These are phyloP conservation scores for Drosophila kurseongensis DNA, from an alignment of 1,140 invertebrate species.

Conservation along the genomic window DNA sequence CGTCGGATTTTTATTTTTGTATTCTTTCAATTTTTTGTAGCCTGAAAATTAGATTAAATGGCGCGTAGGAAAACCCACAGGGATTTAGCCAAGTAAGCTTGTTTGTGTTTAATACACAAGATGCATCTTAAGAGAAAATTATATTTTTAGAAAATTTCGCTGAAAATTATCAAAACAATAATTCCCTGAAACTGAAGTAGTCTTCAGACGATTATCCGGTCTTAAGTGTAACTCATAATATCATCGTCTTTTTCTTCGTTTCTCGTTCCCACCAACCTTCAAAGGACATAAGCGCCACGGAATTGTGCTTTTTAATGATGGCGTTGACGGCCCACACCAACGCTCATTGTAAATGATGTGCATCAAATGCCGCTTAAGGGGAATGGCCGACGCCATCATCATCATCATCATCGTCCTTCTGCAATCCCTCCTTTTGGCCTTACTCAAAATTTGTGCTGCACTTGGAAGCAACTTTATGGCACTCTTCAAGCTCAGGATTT, in stretches of 20 bases:
- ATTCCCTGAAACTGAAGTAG: slow-evolving; percentile 7
- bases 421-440: background rate
- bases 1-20: slow-evolving; percentile 10
- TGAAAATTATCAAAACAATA: slow-evolving; percentile 12
- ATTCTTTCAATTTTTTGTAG: slow-evolving; percentile 14
- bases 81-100: background rate
- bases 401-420: slow-evolving; percentile 21
- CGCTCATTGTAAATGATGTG: slow-evolving; percentile 78
- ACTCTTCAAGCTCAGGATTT: slow-evolving; percentile 33
- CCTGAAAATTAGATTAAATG: slow-evolving; percentile 37
- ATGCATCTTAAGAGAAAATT: background rate
- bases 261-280: background rate
- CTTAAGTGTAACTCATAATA: slow-evolving; percentile 27
- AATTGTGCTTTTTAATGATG: slow-evolving; percentile 68
- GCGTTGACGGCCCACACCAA: slow-evolving; percentile 33
- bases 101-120: background rate
- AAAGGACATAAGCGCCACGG: slow-evolving; percentile 25
- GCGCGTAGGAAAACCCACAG: background rate
- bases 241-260: background rate
- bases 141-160: slow-evolving; percentile 7
- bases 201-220: slow-evolving; percentile 32
- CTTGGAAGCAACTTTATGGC: slow-evolving; percentile 35
- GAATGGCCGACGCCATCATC: slow-evolving; percentile 28
- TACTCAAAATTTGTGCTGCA: slow-evolving; percentile 32
- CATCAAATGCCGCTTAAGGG: slow-evolving; percentile 49